Evolutionary conservation across 1,140 invertebrate genomes (phyloP).

Genomic region (Drosophila orena): DNA sequence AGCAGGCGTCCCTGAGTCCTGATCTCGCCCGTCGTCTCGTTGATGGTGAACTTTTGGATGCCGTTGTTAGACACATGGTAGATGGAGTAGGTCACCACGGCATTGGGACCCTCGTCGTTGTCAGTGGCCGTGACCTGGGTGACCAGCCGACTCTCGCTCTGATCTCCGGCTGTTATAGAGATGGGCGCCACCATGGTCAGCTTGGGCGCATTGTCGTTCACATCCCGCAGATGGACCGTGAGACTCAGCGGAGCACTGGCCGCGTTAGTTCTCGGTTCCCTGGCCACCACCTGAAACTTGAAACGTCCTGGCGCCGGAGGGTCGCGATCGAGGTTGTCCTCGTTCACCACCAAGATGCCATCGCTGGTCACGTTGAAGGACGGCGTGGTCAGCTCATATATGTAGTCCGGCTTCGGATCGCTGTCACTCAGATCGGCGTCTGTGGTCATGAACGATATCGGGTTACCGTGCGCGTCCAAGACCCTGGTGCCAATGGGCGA

Average conservation of each 20-base stretch:
- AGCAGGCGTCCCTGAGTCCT: constrained; percentile 91
- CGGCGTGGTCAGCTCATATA: constrained; percentile 93
- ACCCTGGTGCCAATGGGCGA: constrained; percentile 93
- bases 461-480: constrained; percentile 88
- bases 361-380: constrained; percentile 92
- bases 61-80: constrained; percentile 96
- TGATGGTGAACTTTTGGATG: constrained; percentile 92
- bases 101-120: constrained; percentile 93
- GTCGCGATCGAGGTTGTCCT: constrained; percentile 94
- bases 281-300: constrained; percentile 91
- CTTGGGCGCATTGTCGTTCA: constrained; percentile 94
- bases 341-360: constrained; percentile 91
- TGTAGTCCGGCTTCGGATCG: constrained; percentile 90
- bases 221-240: constrained; percentile 91
- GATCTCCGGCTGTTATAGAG: constrained; percentile 92
- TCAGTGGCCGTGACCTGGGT: constrained; percentile 93
- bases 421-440: constrained; percentile 93
- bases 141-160: constrained; percentile 88
- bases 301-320: constrained; percentile 93
- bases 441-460: constrained; percentile 90
- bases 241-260: constrained; percentile 93
- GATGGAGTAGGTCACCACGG: constrained; percentile 92
- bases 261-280: constrained; percentile 91
- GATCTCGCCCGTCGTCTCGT: constrained; percentile 91
- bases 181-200: constrained; percentile 91